Conservation (phyloP, 1,140 invertebrate species). For the Zaprionus capensis region DNA sequence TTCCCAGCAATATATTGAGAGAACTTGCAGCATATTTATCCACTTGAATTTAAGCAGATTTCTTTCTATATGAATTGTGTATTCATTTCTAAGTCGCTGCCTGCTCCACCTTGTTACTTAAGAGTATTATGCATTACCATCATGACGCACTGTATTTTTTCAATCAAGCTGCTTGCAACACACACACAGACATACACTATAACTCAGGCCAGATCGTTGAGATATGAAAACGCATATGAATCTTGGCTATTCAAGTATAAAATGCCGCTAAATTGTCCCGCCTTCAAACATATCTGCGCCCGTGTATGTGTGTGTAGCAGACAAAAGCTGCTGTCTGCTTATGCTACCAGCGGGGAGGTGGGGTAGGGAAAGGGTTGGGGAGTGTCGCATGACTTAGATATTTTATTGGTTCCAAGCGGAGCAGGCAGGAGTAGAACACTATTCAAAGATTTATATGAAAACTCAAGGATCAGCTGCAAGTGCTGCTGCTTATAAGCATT, state of each 20-base stretch:
- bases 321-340: conserved; percentile 35
- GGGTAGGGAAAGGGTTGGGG: background rate
- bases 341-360: conserved; percentile 1
- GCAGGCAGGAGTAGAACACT: conserved; percentile 26
- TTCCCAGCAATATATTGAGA: background rate
- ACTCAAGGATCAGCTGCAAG: conserved; percentile 66
- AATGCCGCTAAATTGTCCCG: conserved; percentile 48
- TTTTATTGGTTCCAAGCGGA: conserved; percentile 45
- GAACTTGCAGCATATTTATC: background rate
- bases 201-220: conserved; percentile 18
- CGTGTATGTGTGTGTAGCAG: conserved; percentile 22
- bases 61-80: background rate
- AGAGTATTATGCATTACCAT: background rate
- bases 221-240: conserved; percentile 51
- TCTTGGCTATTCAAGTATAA: conserved; percentile 49
- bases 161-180: conserved; percentile 18
- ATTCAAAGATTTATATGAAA: conserved; percentile 73
- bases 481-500: conserved; percentile 37
- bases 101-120: conserved; percentile 15
- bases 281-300: conserved; percentile 11
- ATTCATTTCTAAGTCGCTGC: background rate
- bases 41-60: background rate
- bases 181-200: background rate
- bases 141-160: conserved; percentile 32
- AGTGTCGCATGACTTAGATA: conserved; percentile 33